Evolutionary conservation across 2,113 vertebrate genomes (phyloP).

Genomic region (Oceanodroma tethys): DNA sequence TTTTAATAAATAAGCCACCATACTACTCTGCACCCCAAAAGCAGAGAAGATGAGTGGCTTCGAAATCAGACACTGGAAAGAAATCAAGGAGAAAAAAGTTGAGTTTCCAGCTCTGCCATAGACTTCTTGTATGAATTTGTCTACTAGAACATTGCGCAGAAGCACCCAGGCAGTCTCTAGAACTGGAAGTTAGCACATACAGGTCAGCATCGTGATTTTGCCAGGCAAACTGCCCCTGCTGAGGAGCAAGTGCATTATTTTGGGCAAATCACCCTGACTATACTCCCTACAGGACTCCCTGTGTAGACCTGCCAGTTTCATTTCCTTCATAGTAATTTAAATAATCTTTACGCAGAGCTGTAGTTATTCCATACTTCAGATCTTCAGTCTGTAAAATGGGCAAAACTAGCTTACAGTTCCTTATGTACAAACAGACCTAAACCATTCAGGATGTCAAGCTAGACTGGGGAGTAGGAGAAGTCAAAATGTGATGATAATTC

Average conservation of each 20-base stretch:
- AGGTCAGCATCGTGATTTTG: neutral
- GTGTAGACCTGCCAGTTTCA: neutral
- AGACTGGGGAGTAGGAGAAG: neutral
- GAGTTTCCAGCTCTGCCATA: neutral
- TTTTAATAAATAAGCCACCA: neutral
- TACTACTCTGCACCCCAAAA: neutral
- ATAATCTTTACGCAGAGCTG: neutral
- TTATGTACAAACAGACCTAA: neutral
- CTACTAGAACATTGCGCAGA: neutral
- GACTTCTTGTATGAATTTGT: neutral
- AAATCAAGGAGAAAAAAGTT: neutral
- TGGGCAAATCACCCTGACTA: neutral
- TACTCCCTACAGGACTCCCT: neutral
- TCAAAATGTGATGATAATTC: neutral
- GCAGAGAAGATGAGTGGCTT: neutral
- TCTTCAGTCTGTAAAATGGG: neutral
- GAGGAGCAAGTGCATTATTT: neutral
- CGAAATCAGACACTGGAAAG: neutral
- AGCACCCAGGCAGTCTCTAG: neutral
- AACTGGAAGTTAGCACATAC: neutral
- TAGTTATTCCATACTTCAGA: neutral
- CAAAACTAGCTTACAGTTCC: neutral
- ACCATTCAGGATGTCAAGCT: neutral
- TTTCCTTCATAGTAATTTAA: neutral
- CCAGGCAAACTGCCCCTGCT: neutral